Base-by-base conservation (phyloP, 1,140 invertebrate species). In the Stenopsyche tienmushanensis region DNA sequence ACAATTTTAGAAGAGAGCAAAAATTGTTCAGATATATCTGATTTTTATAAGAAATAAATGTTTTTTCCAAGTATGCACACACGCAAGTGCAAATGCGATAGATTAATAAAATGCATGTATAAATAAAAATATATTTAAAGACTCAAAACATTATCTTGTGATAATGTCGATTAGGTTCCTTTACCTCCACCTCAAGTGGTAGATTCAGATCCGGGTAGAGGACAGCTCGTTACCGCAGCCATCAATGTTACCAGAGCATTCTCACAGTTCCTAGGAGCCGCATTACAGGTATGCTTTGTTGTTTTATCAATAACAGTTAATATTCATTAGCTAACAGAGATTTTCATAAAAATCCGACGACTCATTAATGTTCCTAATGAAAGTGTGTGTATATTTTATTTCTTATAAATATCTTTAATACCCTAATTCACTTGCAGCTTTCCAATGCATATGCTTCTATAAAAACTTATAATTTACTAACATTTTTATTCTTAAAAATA, bases 161-260 rank as follows among this genome's bases (percentile, higher is more conserved):
- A 47, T 47, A 47, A 47, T 67, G 39, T 62, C 60, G 60, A 70
- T 23, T 73, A 81, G 80, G 76, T 81, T 71, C 80, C 80, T 24
- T 72, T 81, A 75, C 78, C 80, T 68, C 79, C 79, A 9, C 80
- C 80, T 3, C 75, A 77, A 68, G 74, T 74, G 24, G 78, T 77
- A 54, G 72, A 66, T 23, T 26, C 71, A 15, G 68, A 77, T 58
- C 77, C 80, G 9, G 78, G 85, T 42, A 74, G 85, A 66, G 85
- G 81, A 63, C 85, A 86, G 74, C 80, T 88, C 34, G 82, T 90
- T 7, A 86, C 83, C 55, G 86, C 86, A 29, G 87, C 87, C 52
- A 85, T 89, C 60, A 88, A 88, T 69, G 86, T 88, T 60, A 89
- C 88, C 5, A 83, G 84, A 76, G 86, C 86, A 1, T 87, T 90